Conservation (phyloP, 2,113 vertebrate genomes). For the Elgaria multicarinata region DNA sequence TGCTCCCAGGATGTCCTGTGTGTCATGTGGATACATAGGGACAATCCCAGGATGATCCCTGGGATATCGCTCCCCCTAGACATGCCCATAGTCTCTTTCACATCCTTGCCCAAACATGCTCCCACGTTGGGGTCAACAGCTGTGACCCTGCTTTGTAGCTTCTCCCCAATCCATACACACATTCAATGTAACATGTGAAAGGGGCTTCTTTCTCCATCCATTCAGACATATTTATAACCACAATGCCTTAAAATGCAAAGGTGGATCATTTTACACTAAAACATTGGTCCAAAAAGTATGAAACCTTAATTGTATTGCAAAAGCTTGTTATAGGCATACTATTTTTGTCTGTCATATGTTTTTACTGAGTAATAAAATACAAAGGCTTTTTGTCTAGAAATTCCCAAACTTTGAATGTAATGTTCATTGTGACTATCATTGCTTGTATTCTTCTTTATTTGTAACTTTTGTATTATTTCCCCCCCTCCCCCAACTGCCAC, state of each 20-base stretch:
- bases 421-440: not conserved
- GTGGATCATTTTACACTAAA: not conserved
- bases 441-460: constrained; percentile 1
- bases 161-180: not conserved
- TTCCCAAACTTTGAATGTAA: not conserved
- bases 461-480: not conserved
- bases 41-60: too few relatives aligned
- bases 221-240: not conserved
- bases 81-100: not conserved
- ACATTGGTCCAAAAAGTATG: not conserved
- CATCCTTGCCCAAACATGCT: not conserved
- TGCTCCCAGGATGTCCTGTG: too few relatives aligned
- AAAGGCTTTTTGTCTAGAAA: constrained; percentile 1
- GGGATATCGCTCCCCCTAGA: too few relatives aligned
- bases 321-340: not conserved
- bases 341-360: not conserved
- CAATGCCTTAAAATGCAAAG: not conserved
- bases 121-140: not conserved
- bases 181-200: not conserved
- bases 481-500: constrained; percentile 9
- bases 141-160: not conserved
- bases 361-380: not conserved
- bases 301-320: not conserved
- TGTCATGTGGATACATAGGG: too few relatives aligned
- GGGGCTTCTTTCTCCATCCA: not conserved